Percentiles rank a stretch among this genome's conserved stretches.
These are phyloP conservation scores for Beris morrisii DNA, from an alignment of 2,888 invertebrate species.

Conservation along the genomic window DNA sequence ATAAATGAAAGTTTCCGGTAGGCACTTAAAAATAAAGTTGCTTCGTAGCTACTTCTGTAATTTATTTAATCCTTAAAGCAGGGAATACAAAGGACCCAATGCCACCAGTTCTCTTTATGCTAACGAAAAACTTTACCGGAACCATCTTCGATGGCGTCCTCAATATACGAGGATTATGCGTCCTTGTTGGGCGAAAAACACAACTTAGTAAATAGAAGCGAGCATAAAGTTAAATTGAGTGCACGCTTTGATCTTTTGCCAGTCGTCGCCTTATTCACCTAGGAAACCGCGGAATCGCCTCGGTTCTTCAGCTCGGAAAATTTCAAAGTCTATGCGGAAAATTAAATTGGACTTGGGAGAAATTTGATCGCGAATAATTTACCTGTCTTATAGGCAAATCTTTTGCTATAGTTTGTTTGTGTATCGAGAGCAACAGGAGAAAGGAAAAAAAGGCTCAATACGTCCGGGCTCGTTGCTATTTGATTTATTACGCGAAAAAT, in stretches of 20 bases:
- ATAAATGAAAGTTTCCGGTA: no score
- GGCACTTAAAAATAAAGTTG: no score
- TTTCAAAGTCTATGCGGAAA: conserved; percentile 29
- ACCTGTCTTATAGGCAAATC: not conserved
- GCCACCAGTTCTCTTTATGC: no score
- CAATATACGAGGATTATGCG: no score
- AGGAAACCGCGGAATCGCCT: conserved; percentile 10
- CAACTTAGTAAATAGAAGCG: conserved; percentile 37
- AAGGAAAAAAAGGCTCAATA: conserved; percentile 5
- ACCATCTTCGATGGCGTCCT: no score
- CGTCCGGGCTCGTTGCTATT: conserved; percentile 10
- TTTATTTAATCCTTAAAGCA: no score
- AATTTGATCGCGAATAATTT: conserved; percentile 30
- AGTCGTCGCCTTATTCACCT: conserved; percentile 30
- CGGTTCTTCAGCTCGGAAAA: not conserved
- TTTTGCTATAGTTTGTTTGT: not conserved
- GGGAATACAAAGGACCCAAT: no score
- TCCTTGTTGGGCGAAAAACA: not conserved
- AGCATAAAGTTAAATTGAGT: conserved; percentile 43
- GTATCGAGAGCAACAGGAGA: not conserved
- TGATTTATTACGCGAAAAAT: conserved; percentile 25
- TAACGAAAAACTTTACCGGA: no score
- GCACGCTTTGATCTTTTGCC: conserved; percentile 43
- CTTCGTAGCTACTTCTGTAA: no score
- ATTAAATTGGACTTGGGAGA: conserved; percentile 31